Evolutionary conservation across 2,797 vertebrate species (phyloP).

Genomic region (Linurgus olivaceus): DNA sequence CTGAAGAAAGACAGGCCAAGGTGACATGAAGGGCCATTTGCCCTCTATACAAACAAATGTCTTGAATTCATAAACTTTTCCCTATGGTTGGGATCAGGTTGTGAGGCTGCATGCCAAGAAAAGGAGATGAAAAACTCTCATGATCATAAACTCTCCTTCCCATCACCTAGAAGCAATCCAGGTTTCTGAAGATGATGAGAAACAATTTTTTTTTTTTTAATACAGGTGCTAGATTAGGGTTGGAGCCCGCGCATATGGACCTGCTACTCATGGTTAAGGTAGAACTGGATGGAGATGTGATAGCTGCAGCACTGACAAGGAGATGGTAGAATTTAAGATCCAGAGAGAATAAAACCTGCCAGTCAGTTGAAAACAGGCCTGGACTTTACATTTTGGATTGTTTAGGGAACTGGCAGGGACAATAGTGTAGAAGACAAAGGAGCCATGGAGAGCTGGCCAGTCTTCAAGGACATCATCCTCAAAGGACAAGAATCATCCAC

Average conservation of each 20-base stretch:
- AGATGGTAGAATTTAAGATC: not conserved
- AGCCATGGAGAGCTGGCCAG: not conserved
- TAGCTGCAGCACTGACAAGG: not conserved
- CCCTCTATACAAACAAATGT: rapidly evolving
- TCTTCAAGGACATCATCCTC: not conserved
- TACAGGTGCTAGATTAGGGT: not conserved
- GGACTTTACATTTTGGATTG: not conserved
- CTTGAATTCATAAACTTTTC: not conserved
- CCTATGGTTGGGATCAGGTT: not conserved
- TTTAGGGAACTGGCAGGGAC: not conserved
- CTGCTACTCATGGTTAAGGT: not conserved
- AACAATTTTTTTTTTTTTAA: not conserved
- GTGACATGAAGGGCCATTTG: not conserved
- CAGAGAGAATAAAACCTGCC: not conserved
- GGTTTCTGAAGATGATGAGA: not conserved
- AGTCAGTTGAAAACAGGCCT: not conserved
- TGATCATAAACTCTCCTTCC: not conserved
- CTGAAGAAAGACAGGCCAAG: not conserved
- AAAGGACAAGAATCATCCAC: not conserved
- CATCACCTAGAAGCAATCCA: not conserved
- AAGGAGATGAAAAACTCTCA: not conserved
- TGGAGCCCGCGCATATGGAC: not conserved
- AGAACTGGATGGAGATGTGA: not conserved
- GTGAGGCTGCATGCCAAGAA: not conserved
- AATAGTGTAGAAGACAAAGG: not conserved